Percentiles rank a stretch among this genome's conserved stretches.
These are phyloP conservation scores for Corythoichthys intestinalis DNA, from an alignment of 2,113 vertebrate genomes.

Conservation along the genomic window DNA sequence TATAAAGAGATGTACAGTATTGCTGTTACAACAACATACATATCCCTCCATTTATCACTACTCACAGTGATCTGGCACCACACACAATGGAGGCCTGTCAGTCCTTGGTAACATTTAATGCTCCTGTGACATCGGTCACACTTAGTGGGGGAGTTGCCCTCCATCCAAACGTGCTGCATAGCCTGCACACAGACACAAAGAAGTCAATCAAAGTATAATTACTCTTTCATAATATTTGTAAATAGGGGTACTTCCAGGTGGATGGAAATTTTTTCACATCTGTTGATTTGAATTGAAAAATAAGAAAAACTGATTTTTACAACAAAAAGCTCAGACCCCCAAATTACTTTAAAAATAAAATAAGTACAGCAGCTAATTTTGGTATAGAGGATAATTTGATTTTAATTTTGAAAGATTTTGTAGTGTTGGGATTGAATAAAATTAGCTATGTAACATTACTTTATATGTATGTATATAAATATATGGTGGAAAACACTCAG, in stretches of 20 bases:
- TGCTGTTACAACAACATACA: too few species aligned
- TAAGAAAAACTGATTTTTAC: too few species aligned
- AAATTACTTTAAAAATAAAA: too few species aligned
- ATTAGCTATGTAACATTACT: too few species aligned
- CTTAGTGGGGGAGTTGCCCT: constrained; percentile 88
- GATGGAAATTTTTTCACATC: not conserved
- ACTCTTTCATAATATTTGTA: not conserved
- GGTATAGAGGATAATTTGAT: too few species aligned
- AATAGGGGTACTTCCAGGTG: not conserved
- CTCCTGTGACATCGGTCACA: constrained; percentile 90
- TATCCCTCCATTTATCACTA: constrained; percentile 16
- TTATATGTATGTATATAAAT: too few species aligned
- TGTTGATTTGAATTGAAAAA: not conserved
- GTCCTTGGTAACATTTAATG: constrained; percentile 95
- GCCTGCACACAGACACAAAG: constrained; percentile 63
- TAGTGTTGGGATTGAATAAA: too few species aligned
- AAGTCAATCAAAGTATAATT: not conserved
- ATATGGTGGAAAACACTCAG: too few species aligned
- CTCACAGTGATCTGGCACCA: constrained; percentile 95
- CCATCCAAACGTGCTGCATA: constrained; percentile 94
- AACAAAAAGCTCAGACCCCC: too few species aligned
- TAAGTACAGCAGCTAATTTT: too few species aligned
- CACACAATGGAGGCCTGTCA: constrained; percentile 89
- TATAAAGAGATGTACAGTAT: too few species aligned
- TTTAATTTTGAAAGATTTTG: too few species aligned